A percentile compares a stretch with the other conserved stretches of the same genome.
Evolutionary conservation across 1,140 invertebrate genomes (phyloP).

Genomic region (Drosophila bifasciata): DNA sequence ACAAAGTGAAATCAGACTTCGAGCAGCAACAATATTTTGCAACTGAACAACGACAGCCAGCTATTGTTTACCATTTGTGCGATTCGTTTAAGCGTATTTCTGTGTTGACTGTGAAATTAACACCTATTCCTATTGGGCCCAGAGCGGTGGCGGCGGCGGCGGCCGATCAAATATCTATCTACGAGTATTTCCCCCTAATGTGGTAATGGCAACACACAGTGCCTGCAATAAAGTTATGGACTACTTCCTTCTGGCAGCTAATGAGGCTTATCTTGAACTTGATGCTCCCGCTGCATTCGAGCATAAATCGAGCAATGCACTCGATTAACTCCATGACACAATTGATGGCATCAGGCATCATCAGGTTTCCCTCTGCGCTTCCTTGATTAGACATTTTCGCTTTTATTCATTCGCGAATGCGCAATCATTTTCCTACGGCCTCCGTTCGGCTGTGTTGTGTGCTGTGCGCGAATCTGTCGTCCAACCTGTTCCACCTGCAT

Average conservation of each 20-base stretch:
- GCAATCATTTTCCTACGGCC: conserved; percentile 32
- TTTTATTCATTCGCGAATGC: conserved; percentile 43
- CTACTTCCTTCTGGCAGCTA: conserved; percentile 30
- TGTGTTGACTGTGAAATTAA: conserved; percentile 62
- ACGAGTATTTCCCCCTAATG: conserved; percentile 5
- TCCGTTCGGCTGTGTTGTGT: no score
- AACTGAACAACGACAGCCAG: conserved; percentile 31
- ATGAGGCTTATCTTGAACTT: conserved; percentile 39
- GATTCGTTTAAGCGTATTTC: conserved; percentile 18
- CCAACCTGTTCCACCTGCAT: conserved; percentile 63
- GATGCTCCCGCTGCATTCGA: conserved; percentile 16
- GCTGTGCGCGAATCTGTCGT: conserved; percentile 15
- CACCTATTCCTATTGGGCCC: conserved; percentile 53
- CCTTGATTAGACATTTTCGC: conserved; percentile 45
- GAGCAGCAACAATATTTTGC: conserved; percentile 45
- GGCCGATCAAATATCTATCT: no score
- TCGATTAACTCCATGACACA: conserved; percentile 51
- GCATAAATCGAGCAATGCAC: conserved; percentile 47
- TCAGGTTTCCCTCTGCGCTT: conserved; percentile 10
- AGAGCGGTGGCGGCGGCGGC: background rate
- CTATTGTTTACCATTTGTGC: conserved; percentile 42
- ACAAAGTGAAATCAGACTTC: conserved; percentile 49
- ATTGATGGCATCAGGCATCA: conserved; percentile 23
- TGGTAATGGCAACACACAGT: conserved; percentile 9
- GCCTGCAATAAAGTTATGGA: no score